A percentile compares a stretch with the other conserved stretches of the same genome.
Conservation (phyloP, 2,113 vertebrate species). For the Aegithalos caudatus region DNA sequence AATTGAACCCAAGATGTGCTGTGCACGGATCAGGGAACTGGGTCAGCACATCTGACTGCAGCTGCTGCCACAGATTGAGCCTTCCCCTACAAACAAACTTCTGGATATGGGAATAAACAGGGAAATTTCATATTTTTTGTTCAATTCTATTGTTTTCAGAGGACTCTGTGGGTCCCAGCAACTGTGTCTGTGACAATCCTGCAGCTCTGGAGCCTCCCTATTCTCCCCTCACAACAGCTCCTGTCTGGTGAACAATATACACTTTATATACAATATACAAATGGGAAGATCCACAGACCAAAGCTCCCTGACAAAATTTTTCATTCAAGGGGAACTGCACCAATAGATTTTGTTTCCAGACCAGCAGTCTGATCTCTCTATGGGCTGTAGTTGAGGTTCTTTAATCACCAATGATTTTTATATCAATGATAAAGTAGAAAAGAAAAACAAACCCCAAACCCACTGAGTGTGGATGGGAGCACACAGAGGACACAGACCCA, state of each 20-base stretch:
- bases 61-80: background rate
- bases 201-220: background rate
- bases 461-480: background rate
- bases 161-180: background rate
- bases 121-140: background rate
- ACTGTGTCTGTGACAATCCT: background rate
- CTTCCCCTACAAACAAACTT: background rate
- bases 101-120: background rate
- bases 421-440: background rate
- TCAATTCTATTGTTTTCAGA: background rate
- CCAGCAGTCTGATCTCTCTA: background rate
- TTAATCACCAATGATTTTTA: background rate
- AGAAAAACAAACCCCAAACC: background rate
- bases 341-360: background rate
- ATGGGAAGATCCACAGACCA: background rate
- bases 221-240: background rate
- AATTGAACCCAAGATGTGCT: background rate
- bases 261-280: background rate
- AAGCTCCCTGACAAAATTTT: background rate
- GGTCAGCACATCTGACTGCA: background rate
- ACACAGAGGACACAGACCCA: background rate
- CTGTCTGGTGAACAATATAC: background rate
- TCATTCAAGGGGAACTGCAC: background rate
- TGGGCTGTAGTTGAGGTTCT: background rate
- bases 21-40: background rate